Percentiles rank a stretch among this genome's conserved stretches.
These are phyloP conservation scores for Agrilus biguttatus DNA, from an alignment of 2,888 invertebrate species.

Conservation along the genomic window DNA sequence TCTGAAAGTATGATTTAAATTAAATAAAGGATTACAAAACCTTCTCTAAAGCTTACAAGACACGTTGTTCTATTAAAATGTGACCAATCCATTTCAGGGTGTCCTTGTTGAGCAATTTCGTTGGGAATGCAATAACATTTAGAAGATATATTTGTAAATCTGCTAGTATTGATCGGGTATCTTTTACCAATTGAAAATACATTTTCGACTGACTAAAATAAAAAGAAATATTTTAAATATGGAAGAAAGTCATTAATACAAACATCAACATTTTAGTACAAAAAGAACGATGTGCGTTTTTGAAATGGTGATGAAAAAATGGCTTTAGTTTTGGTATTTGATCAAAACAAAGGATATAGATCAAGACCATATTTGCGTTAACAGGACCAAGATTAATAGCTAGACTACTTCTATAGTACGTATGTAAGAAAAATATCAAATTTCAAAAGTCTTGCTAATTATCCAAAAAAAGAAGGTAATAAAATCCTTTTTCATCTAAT, in stretches of 20 bases:
- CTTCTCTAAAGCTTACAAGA: constrained; percentile 38
- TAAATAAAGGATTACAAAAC: not conserved
- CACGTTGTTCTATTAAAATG: constrained; percentile 49
- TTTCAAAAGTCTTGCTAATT: too few relatives aligned
- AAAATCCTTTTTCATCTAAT: too few relatives aligned
- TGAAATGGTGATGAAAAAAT: too few relatives aligned
- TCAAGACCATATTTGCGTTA: too few relatives aligned
- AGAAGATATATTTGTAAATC: constrained; percentile 40
- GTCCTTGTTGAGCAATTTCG: constrained; percentile 34
- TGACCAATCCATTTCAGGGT: constrained; percentile 45
- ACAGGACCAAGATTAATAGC: too few relatives aligned
- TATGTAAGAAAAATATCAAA: too few relatives aligned
- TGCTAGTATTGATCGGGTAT: constrained; percentile 58
- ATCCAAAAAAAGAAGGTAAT: too few relatives aligned
- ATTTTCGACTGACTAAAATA: constrained; percentile 77
- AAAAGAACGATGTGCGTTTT: not conserved
- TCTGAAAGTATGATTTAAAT: constrained; percentile 32
- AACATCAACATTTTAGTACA: too few relatives aligned
- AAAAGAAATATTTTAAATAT: not conserved
- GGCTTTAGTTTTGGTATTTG: too few relatives aligned
- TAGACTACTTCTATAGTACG: too few relatives aligned
- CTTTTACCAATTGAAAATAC: constrained; percentile 75
- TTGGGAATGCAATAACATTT: constrained; percentile 57
- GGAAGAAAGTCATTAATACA: too few relatives aligned
- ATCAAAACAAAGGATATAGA: too few relatives aligned